These are phyloP conservation scores for Diadegma fenestrale DNA, from an alignment of 2,888 invertebrate species.

Conservation along the genomic window DNA sequence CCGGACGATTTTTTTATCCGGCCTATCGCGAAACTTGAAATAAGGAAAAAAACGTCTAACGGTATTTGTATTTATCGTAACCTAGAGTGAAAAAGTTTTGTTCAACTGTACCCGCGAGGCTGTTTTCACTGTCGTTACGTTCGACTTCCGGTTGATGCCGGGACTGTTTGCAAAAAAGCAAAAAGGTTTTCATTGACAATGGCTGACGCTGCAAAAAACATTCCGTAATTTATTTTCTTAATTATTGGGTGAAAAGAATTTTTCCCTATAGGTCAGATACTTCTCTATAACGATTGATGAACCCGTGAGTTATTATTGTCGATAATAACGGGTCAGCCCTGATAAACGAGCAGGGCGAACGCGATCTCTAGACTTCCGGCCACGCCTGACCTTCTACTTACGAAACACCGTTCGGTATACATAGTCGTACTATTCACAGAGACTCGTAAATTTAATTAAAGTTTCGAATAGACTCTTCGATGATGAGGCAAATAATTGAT, in stretches of 20 bases:
- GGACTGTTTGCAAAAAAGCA: slow-evolving; percentile 15
- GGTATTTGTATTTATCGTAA: not conserved
- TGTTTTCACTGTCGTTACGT: slow-evolving; percentile 13
- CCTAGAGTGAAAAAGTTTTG: slow-evolving; percentile 1
- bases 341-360: slow-evolving; percentile 43
- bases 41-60: not conserved
- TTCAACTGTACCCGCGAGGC: slow-evolving; percentile 31
- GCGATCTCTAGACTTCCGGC: slow-evolving; percentile 55
- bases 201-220: not conserved
- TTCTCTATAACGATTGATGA: slow-evolving; percentile 39
- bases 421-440: not conserved
- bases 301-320: slow-evolving; percentile 49
- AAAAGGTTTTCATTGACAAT: slow-evolving; percentile 11
- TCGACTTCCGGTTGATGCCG: not conserved
- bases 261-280: not conserved
- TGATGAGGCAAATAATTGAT: slow-evolving; percentile 46
- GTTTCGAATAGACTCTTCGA: slow-evolving; percentile 20
- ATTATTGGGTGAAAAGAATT: not conserved
- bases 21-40: not conserved
- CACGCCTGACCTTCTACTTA: slow-evolving; percentile 34
- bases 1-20: not conserved
- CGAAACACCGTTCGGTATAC: not conserved
- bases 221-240: not conserved
- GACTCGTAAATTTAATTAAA: slow-evolving; percentile 3
- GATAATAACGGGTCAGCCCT: slow-evolving; percentile 34